A percentile compares a stretch with the other conserved stretches of the same genome.
Conservation (phyloP, 1,140 invertebrate species). For the Drosophila rufa region DNA sequence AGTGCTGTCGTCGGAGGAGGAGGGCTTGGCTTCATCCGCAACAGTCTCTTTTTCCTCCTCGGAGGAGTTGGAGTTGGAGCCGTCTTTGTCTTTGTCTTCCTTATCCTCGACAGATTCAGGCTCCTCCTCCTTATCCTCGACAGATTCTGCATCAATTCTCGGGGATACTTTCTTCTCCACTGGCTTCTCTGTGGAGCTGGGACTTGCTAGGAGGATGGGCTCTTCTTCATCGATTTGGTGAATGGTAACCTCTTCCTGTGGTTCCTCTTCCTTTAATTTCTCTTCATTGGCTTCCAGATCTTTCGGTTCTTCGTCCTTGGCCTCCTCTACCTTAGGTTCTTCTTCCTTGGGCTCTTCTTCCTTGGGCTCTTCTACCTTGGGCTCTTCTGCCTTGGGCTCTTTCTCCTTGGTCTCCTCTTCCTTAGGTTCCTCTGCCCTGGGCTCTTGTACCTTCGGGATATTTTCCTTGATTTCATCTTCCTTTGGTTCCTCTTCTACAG, state of each 20-base stretch:
- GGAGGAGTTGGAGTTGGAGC: neutral
- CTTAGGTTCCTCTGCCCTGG: neutral
- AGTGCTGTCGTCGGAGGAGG: slow-evolving; percentile 60
- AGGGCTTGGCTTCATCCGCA: slow-evolving; percentile 45
- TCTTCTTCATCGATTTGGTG: neutral
- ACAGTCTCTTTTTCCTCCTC: slow-evolving; percentile 1
- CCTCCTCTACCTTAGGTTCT: neutral
- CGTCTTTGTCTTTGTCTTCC: slow-evolving; percentile 5
- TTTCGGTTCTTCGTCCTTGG: neutral
- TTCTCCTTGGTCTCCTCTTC: neutral
- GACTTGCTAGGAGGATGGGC: neutral
- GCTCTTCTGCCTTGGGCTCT: neutral
- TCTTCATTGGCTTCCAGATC: slow-evolving; percentile 8
- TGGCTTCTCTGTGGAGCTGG: slow-evolving; percentile 13
- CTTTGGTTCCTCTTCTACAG: neutral
- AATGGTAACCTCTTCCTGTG: neutral
- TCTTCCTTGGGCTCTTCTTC: neutral
- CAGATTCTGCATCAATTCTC: slow-evolving; percentile 2
- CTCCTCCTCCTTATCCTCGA: slow-evolving; percentile 20
- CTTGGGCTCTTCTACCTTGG: neutral
- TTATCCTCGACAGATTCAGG: slow-evolving; percentile 29
- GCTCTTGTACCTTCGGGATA: neutral
- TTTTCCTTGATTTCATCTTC: slow-evolving; percentile 3
- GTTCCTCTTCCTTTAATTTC: neutral
- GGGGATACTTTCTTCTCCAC: neutral